Conservation (phyloP, 2,113 vertebrate species). For the Castor canadensis region DNA sequence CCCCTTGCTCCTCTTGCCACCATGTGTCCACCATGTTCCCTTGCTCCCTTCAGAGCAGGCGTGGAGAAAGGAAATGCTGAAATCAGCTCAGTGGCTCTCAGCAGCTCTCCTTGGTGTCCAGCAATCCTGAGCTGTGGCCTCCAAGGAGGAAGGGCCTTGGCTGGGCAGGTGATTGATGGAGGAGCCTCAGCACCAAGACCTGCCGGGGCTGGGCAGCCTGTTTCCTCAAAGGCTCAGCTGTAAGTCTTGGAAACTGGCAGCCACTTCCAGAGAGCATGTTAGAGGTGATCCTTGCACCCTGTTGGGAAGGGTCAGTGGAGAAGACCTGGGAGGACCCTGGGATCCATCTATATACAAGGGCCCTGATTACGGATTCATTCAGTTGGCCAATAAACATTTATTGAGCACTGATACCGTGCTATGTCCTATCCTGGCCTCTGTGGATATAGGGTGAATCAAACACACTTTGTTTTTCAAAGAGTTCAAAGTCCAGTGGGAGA, state of each 20-base stretch:
- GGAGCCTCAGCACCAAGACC: background rate
- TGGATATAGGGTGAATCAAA: background rate
- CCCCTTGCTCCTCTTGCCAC: background rate
- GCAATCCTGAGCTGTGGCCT: background rate
- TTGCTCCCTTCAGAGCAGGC: no score
- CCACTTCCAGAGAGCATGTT: background rate
- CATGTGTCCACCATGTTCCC: accelerated
- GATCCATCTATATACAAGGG: background rate
- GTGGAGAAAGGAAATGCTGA: accelerated
- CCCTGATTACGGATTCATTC: background rate
- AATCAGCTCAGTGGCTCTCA: background rate
- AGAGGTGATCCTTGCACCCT: background rate
- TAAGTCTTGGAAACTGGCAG: background rate
- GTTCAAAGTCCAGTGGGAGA: background rate
- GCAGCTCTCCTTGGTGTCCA: accelerated
- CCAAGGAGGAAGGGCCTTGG: background rate
- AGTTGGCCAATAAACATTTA: background rate
- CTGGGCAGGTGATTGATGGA: background rate
- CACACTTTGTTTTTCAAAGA: background rate
- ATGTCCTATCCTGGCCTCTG: background rate
- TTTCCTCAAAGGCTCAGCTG: background rate
- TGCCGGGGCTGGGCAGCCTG: no score
- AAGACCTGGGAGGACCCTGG: background rate
- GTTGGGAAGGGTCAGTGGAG: background rate
- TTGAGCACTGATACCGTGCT: background rate